Base-by-base conservation (phyloP, 2,113 vertebrate genomes). In the Cynoglossus semilaevis region DNA sequence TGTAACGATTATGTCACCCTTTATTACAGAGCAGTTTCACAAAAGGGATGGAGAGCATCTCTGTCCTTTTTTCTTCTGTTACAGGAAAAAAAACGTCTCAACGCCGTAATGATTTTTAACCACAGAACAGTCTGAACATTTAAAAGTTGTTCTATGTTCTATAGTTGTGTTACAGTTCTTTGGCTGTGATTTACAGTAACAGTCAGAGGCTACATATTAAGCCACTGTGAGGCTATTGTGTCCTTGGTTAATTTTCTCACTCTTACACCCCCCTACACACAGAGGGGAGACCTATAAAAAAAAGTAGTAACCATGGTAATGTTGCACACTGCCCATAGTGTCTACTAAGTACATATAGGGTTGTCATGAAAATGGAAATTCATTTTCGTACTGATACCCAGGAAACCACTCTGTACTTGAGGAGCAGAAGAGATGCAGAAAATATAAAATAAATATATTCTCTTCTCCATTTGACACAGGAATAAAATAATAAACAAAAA, bases 221-320 rank as follows among this genome's bases (percentile, higher is more conserved):
- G 12, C 12, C 15, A 38, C 3, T 17, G 18, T 60, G 35, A 16
- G 58, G 34, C 15, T 43, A 40, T 41, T 35, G 53, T 54, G 19
- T 67, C 51, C 29, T 40, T 10, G 2, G 41, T 38, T 47, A n/a
- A 15, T 50, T 49, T 35, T 74, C 10, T 65, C 77, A 67, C 61
- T 47, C n/a, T 50, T 18, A 72, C 68, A 43, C 70, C 37, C 42
- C 47, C 53, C 22, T 54, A 13, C 72, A 61, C 61, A 51, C 57
- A 15, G 67, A 46, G 50, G 46, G 46, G 45, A 38, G 71, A 72
- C 55, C 58, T 73, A 63, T 29, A 29, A 29, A 57, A 48, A 56
- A 74, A 79, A 70, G 64, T 50, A 43, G 74, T 81, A 63, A 77
- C 83, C 83, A 88, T 86, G 82, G 78, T 29, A 42, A 84, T 60